A percentile compares a stretch with the other conserved stretches of the same genome.
Conservation (phyloP, 2,113 vertebrate species). For the Leptosomus discolor region DNA sequence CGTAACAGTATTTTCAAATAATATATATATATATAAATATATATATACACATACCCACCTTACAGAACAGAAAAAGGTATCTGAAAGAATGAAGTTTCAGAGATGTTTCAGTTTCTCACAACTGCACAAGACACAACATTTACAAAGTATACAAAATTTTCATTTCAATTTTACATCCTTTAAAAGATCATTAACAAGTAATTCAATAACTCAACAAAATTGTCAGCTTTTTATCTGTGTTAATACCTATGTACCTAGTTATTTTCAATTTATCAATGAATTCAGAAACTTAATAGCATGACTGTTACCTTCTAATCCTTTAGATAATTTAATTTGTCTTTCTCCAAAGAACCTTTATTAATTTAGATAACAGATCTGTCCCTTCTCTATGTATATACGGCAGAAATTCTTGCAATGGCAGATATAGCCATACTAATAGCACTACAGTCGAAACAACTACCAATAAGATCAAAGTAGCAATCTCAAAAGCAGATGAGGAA, state of each 20-base stretch:
- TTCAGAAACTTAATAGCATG: not conserved
- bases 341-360: not conserved
- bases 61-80: not conserved
- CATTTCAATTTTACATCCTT: not conserved
- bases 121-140: not conserved
- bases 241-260: not conserved
- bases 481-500: not conserved
- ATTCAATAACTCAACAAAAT: not conserved
- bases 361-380: not conserved
- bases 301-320: conserved; percentile 10
- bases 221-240: not conserved
- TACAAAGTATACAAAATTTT: accelerated
- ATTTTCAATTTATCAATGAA: not conserved
- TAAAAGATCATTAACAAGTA: not conserved
- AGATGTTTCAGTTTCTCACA: not conserved
- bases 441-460: not conserved
- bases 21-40: too few species aligned
- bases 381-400: not conserved
- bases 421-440: not conserved
- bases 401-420: not conserved
- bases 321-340: not conserved
- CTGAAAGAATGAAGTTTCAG: not conserved
- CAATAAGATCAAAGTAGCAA: not conserved
- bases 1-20: not conserved
- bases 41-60: not conserved